A percentile compares a stretch with the other conserved stretches of the same genome.
Conservation (phyloP, 1,140 invertebrate genomes). For the Bombus sylvicola region DNA sequence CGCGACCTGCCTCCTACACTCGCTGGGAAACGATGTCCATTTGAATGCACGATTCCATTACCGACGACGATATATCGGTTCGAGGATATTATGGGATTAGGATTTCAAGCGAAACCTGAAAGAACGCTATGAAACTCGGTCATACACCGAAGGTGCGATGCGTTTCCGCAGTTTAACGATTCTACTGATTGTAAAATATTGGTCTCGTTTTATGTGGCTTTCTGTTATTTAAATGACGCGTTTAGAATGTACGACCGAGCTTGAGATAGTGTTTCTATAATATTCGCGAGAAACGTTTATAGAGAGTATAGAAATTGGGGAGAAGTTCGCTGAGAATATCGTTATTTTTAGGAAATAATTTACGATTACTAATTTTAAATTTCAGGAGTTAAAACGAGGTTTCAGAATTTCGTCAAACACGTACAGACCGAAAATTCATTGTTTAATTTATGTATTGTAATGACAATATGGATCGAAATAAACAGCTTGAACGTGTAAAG, state of each 20-base stretch:
- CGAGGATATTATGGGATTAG: conserved; percentile 65
- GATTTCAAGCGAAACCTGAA: conserved; percentile 54
- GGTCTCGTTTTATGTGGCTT: not conserved
- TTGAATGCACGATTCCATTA: conserved; percentile 70
- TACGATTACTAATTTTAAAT: too few relatives aligned
- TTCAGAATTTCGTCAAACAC: not conserved
- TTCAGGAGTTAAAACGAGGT: not conserved
- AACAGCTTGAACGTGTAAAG: not conserved
- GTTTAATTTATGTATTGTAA: not conserved
- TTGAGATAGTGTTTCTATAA: too few relatives aligned
- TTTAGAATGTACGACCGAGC: too few relatives aligned
- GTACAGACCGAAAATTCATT: too few relatives aligned
- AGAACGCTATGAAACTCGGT: conserved; percentile 11
- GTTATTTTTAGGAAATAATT: too few relatives aligned
- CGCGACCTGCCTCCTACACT: conserved; percentile 70
- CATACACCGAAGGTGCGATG: not conserved
- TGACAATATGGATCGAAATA: not conserved
- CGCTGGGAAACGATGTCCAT: conserved; percentile 69
- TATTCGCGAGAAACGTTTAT: too few relatives aligned
- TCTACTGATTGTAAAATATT: not conserved
- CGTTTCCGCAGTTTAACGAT: not conserved
- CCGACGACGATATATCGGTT: conserved; percentile 59
- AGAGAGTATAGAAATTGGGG: too few relatives aligned
- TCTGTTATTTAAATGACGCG: not conserved
- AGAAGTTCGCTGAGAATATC: too few relatives aligned